Evolutionary conservation across 1,140 invertebrate genomes (phyloP).

Genomic region (Macrobrachium rosenbergii): DNA sequence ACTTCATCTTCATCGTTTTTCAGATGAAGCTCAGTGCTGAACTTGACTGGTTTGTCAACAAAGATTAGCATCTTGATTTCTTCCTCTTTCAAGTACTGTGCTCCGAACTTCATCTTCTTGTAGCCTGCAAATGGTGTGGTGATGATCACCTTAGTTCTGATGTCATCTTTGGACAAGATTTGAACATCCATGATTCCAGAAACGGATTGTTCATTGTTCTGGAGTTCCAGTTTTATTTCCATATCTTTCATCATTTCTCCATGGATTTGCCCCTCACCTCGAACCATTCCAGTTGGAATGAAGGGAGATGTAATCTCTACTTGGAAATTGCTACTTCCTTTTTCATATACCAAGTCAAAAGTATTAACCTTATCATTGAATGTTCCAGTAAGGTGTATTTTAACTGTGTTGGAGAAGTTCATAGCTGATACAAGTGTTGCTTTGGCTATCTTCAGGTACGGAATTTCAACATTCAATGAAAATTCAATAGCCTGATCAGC

Average conservation of each 20-base stretch:
- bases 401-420: neutral
- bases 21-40: neutral
- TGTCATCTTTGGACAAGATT: neutral
- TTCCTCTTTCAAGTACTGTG: neutral
- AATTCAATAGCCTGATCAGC: neutral
- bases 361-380: neutral
- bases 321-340: neutral
- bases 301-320: slow-evolving; percentile 4
- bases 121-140: neutral
- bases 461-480: neutral
- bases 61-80: neutral
- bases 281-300: neutral
- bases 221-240: neutral
- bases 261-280: neutral
- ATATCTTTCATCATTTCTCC: neutral
- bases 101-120: neutral
- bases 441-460: neutral
- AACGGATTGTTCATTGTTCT: neutral
- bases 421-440: neutral
- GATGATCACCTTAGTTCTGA: neutral
- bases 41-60: neutral
- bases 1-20: neutral
- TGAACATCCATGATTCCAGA: neutral
- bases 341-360: neutral
- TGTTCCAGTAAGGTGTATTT: neutral